Evolutionary conservation across 2,888 invertebrate species (phyloP), one percentile per base, ranked within the genome.

Genomic region (Tetramorium bicarinatum): DNA sequence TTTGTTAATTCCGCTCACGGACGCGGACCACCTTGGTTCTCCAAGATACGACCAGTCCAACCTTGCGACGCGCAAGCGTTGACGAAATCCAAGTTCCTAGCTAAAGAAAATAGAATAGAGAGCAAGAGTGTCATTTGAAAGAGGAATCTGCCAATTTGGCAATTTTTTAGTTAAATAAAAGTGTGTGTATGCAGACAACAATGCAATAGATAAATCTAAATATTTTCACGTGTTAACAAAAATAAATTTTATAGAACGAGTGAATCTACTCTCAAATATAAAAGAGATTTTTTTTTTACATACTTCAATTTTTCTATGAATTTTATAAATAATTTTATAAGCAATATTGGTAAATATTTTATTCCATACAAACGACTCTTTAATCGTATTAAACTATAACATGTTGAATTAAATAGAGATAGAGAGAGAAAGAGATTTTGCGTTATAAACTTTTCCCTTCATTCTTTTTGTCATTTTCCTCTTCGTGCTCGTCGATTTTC

Each of bases 1-100:
- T 89, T 89, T 88, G 84, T 88, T 89, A 85, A 86, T 89, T 85
- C 83, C 82, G 81, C 84, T 72, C 84, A 76, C 86, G 61, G 62
- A 72, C 47, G 41, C 75, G 83, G 87, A 87, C 89, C 87, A 87
- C 87, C 87, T 72, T 83, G 86, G 83, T 87, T 80, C 81, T 85
- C 79, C 61, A 75, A 66, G 83, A 67, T 62, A n/a, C 0, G 62
- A 59, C 47, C 41, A 18, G 11, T 38, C 52, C 49, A 41, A 74
- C 18, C 49, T 76, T 59, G 13, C 13, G 25, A 21, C 29, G n/a
- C 21, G 47, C 47, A 21, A 56, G 54, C 54, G 21, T 34, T 44
- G 59, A 59, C 79, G 47, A 79, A 47, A 71, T 71, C 59, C 47
- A 59, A 59, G 18, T 25, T 47, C 9, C 18, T 64, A 59, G n/a